Evolutionary conservation across 2,113 vertebrate genomes (phyloP).

Genomic region (Sceloporus tristichus): DNA sequence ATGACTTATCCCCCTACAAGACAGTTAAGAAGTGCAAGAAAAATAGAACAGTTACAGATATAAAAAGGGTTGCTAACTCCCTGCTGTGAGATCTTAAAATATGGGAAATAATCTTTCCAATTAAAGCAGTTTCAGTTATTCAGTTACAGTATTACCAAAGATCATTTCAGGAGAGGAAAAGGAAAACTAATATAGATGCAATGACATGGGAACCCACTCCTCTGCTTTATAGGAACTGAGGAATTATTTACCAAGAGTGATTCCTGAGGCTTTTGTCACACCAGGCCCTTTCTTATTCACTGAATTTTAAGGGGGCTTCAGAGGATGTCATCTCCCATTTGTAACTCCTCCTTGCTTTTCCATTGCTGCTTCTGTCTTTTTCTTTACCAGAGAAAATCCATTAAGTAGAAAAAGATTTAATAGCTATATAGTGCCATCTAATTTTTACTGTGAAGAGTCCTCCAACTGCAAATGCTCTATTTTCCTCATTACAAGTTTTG

Average conservation of each 20-base stretch:
- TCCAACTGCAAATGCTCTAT: neutral
- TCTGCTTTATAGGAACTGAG: neutral
- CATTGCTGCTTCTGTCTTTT: no score
- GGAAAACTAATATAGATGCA: neutral
- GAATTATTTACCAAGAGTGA: neutral
- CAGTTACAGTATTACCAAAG: neutral
- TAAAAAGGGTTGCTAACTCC: neutral
- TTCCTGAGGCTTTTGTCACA: no score
- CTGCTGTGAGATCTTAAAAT: neutral
- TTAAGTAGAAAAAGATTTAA: no score
- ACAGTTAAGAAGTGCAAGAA: neutral
- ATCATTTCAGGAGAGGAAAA: neutral
- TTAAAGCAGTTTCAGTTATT: no score
- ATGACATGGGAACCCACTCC: neutral
- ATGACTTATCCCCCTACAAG: neutral
- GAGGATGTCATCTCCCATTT: no score
- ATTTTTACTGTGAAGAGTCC: no score
- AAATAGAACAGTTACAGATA: neutral
- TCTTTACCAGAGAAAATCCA: no score
- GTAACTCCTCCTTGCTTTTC: no score
- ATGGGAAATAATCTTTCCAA: neutral
- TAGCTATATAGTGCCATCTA: no score
- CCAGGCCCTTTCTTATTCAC: no score
- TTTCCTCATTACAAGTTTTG: neutral
- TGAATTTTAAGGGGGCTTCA: no score